These are phyloP conservation scores for Neoniphon sammara DNA, from an alignment of 2,797 vertebrate species.

Conservation along the genomic window DNA sequence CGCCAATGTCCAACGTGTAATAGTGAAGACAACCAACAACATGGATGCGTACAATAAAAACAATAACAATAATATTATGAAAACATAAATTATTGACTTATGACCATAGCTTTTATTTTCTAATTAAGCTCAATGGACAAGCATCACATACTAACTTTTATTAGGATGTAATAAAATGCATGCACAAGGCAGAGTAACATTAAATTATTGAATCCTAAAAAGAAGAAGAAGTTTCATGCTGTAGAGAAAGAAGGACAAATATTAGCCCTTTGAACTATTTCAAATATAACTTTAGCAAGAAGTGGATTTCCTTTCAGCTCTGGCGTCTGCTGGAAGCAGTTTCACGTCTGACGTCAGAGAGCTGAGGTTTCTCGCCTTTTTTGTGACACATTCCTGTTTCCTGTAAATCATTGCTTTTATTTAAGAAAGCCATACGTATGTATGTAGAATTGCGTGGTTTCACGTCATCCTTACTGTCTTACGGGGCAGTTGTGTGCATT, in stretches of 20 bases:
- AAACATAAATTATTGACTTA: no score
- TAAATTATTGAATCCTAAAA: not conserved
- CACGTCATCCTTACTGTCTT: no score
- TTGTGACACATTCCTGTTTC: slow-evolving; percentile 28
- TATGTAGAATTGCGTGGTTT: no score
- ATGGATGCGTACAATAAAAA: no score
- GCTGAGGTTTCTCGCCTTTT: slow-evolving; percentile 44
- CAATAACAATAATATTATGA: no score
- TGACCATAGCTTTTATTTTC: no score
- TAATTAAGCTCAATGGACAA: not conserved
- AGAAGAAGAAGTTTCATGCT: slow-evolving; percentile 37
- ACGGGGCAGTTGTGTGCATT: not conserved
- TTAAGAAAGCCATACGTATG: slow-evolving; percentile 38
- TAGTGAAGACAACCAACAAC: no score
- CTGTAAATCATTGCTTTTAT: slow-evolving; percentile 38
- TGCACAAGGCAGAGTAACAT: not conserved
- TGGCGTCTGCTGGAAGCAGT: slow-evolving; percentile 40
- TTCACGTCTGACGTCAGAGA: slow-evolving; percentile 59
- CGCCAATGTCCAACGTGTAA: no score
- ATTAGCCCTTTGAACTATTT: not conserved
- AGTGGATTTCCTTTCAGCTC: slow-evolving; percentile 3
- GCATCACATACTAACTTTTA: slow-evolving; percentile 43
- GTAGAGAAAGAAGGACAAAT: slow-evolving; percentile 30
- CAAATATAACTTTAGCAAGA: not conserved
- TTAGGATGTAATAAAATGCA: slow-evolving; percentile 21